phyloP scores from a whole-genome alignment of 2,797 vertebrate species.

The Psittacula derbiana region DNA sequence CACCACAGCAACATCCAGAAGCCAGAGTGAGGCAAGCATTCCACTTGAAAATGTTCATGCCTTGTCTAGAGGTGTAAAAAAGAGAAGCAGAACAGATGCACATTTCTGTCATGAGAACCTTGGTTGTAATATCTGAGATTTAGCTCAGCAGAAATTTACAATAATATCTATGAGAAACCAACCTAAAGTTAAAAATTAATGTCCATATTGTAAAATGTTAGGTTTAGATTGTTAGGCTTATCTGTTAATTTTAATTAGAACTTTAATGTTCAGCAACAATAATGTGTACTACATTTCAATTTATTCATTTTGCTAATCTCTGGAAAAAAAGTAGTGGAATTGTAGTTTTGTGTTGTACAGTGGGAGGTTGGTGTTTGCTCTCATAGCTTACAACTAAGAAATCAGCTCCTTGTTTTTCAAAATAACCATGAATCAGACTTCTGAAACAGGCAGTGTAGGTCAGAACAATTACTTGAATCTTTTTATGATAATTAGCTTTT shows the following conservation, averaged over 20 bases:
- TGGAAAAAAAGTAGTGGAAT: background rate
- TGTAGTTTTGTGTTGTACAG: background rate
- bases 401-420: background rate
- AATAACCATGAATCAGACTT: background rate
- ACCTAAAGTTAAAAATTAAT: background rate
- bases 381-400: background rate
- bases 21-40: background rate
- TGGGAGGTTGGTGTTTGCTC: background rate
- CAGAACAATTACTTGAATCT: background rate
- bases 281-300: background rate
- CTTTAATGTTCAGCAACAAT: background rate
- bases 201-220: background rate
- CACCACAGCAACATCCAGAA: background rate
- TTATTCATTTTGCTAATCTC: background rate
- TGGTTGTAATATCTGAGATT: background rate
- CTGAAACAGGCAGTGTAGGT: background rate
- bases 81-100: background rate
- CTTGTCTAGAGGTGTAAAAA: background rate
- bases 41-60: background rate
- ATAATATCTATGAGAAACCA: background rate
- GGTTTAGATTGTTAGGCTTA: background rate
- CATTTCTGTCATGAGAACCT: background rate
- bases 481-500: background rate
- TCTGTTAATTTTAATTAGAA: background rate
- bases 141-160: background rate